These are phyloP conservation scores for Hemitrygon akajei DNA, from an alignment of 2,797 vertebrate genomes.

Conservation along the genomic window DNA sequence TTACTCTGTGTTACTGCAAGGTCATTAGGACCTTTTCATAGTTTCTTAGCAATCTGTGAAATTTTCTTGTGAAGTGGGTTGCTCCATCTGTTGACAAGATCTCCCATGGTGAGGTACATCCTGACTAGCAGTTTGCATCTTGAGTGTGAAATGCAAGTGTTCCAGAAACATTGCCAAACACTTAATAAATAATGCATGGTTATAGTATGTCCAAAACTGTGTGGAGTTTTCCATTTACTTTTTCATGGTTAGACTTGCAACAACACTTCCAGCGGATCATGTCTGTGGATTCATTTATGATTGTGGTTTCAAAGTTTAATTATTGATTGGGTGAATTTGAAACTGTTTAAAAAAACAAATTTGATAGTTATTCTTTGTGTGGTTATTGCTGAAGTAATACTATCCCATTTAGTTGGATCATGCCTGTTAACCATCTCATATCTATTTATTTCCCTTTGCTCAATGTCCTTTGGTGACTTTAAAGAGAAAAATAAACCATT, in stretches of 20 bases:
- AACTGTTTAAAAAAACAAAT: too few species aligned
- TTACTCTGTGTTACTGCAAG: neutral
- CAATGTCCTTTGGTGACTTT: neutral
- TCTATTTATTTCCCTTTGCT: neutral
- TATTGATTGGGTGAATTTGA: neutral
- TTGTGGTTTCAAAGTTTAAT: neutral
- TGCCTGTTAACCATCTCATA: neutral
- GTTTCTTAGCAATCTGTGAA: constrained; percentile 7
- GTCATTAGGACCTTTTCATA: neutral
- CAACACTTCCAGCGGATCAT: neutral
- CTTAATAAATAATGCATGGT: neutral
- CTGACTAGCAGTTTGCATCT: neutral
- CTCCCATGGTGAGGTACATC: neutral
- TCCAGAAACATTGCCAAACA: neutral
- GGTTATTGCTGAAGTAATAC: neutral
- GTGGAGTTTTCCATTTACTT: neutral
- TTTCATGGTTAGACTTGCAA: neutral
- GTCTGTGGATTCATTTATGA: neutral
- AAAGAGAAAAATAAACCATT: neutral
- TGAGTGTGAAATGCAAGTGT: neutral
- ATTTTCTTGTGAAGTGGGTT: constrained; percentile 12
- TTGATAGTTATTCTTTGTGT: neutral
- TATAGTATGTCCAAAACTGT: neutral
- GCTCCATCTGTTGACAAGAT: constrained; percentile 18
- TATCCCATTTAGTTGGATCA: neutral